These are phyloP conservation scores for Patella caerulea DNA, from an alignment of 2,888 invertebrate genomes.

Conservation along the genomic window DNA sequence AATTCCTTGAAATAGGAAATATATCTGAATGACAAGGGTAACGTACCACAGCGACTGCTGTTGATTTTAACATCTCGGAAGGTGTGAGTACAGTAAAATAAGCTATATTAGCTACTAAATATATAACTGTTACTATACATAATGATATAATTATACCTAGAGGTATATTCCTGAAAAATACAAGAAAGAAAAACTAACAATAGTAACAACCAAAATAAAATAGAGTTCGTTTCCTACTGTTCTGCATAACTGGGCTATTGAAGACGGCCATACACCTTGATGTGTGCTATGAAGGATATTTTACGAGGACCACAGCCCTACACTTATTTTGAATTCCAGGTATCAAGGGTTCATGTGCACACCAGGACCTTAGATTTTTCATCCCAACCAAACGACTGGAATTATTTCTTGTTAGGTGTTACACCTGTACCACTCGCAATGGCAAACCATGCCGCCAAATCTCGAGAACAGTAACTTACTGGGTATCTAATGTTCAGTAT, in stretches of 20 bases:
- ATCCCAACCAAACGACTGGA: too few relatives aligned
- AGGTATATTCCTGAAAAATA: slow-evolving; percentile 61
- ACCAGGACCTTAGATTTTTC: not conserved
- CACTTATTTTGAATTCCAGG: too few relatives aligned
- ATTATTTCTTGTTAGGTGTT: not conserved
- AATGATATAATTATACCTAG: slow-evolving; percentile 64
- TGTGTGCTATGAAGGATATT: too few relatives aligned
- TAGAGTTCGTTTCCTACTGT: too few relatives aligned
- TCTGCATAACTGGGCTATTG: too few relatives aligned
- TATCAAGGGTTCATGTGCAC: not conserved
- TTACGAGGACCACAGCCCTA: too few relatives aligned
- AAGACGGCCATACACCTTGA: too few relatives aligned
- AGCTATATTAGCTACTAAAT: slow-evolving; percentile 62
- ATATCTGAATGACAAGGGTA: too few relatives aligned
- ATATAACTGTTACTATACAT: slow-evolving; percentile 56
- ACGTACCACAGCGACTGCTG: slow-evolving; percentile 77
- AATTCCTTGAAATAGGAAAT: too few relatives aligned
- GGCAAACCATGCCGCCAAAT: too few relatives aligned
- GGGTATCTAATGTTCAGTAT: too few relatives aligned
- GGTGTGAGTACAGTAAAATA: slow-evolving; percentile 64
- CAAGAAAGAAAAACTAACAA: not conserved
- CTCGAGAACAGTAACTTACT: too few relatives aligned
- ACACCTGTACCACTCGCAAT: not conserved
- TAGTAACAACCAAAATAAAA: not conserved
- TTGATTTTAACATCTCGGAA: slow-evolving; percentile 57